Conservation (phyloP, 2,113 vertebrate genomes). For the Aphyosemion australe region DNA sequence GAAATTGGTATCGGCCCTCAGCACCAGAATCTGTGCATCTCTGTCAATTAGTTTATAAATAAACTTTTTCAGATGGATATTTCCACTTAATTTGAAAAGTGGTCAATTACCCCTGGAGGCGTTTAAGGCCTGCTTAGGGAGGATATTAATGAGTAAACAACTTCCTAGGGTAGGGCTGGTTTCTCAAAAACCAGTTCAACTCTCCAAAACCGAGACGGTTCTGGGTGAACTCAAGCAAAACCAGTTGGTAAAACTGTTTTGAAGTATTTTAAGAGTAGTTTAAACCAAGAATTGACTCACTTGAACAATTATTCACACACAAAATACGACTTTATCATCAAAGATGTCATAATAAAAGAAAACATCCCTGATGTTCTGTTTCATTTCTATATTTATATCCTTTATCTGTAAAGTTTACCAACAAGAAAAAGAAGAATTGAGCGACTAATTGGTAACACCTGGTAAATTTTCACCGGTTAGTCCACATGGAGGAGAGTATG, state of each 20-base stretch:
- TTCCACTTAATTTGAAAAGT: too few species aligned
- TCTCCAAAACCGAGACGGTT: background rate
- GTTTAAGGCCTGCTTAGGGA: slow-evolving; percentile 1
- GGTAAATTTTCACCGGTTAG: background rate
- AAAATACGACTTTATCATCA: too few species aligned
- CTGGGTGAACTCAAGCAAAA: background rate
- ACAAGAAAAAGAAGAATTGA: background rate
- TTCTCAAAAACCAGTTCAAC: slow-evolving; percentile 25
- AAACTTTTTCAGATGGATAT: too few species aligned
- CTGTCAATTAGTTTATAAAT: too few species aligned
- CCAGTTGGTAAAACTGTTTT: slow-evolving; percentile 1
- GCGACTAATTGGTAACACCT: slow-evolving; percentile 7
- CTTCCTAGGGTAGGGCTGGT: slow-evolving; percentile 40
- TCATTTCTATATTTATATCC: background rate
- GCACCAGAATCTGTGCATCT: too few species aligned
- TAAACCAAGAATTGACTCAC: too few species aligned
- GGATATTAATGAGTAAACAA: slow-evolving; percentile 21
- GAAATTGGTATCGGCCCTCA: too few species aligned
- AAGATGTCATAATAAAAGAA: background rate
- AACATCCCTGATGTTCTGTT: background rate
- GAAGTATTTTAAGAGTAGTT: too few species aligned
- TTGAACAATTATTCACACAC: too few species aligned
- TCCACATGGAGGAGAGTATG: background rate
- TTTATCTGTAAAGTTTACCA: background rate
- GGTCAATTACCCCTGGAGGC: background rate